Base-by-base conservation (phyloP, 2,113 vertebrate genomes). In the Centropus bengalensis region DNA sequence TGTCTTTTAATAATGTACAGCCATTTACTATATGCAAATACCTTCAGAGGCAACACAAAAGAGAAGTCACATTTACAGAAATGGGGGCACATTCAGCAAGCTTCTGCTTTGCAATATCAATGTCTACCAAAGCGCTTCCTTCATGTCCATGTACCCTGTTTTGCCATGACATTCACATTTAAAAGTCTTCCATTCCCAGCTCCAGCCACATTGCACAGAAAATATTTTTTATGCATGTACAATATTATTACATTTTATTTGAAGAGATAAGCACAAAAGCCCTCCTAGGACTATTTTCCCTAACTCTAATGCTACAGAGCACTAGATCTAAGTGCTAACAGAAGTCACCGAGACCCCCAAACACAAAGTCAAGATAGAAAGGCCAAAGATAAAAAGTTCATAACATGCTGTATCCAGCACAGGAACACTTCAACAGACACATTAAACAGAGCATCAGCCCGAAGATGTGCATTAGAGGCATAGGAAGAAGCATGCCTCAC, bases 1-100 rank as follows among this genome's bases (percentile, higher is more conserved):
- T 69, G 21, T 40, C 85, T 66, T 66, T 94, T 73, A 89, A 59
- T 76, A 92, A 92, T 6, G 74, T 32, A 77, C 62, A 81, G 44
- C 40, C 51, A 75, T 7, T 93, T 62, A 56, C 9, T 36, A 70
- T n/a, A 64, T 40, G 27, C 27, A 64, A 86, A 10, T 30, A 62
- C 63, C 52, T 80, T 52, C 71, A 83, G 13, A 64, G 49, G 71
- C 51, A 89, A 79, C 8, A 81, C 1, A 5, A 62, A 60, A 69
- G 9, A 9, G 32, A 60, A 73, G 9, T 47, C 45, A n/a, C 6
- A 5, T 5, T 54, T 33, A 56, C 27, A 77, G 67, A 40, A 56
- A 64, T 0, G 0, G 0, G 44, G 26, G 18, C 23, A 56, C 10
- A 12, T 26, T 33, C 71, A 80, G 67, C n/a, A n/a, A 76, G 24